Base-by-base conservation (phyloP, 2,888 invertebrate genomes). In the Scrobipalpa costella region DNA sequence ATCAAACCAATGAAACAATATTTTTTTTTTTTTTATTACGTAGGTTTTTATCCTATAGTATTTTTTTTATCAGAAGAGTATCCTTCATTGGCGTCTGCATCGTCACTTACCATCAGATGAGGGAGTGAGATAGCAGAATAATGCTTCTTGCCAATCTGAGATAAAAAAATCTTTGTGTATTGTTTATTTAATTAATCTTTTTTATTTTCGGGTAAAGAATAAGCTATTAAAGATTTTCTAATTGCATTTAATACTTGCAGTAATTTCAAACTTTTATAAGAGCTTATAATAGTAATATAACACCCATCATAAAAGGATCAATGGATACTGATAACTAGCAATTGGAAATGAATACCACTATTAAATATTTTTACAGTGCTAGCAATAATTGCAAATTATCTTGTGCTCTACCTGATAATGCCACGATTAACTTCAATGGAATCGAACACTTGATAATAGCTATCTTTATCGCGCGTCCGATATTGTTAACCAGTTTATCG, bases 401-500 rank as follows among this genome's bases (percentile, higher is more conserved):
- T 69, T 69, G 77, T 79, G 78, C 74, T 75, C 68, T 65, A 17
- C 68, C 72, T 68, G 81, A 86, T 85, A 84, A 79, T 50, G 72
- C 71, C 55, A 59, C 63, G 73, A 73, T 60, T 72, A 75, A 72
- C 34, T 62, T 50, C 44, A 50, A 58, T 44, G 47, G 59, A 52
- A 57, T 57, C 55, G 55, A 47, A 49, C 27, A 60, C 59, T 36
- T 38, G 88, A 88, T 89, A 83, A 80, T 78, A 76, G 79, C 77
- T 88, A 90, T 88, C 88, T 77, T 74, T 71, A 83, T 84, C 79
- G 75, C 76, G 72, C 72, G 77, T 70, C 75, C 75, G 87, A 86
- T 87, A 88, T 77, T 79, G 83, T 74, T 72, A 78, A 77, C 72
- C 77, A 75, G 78, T 77, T 85, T 87, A 88, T 88, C 89, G 74